A percentile compares a stretch with the other conserved stretches of the same genome.
Evolutionary conservation across 2,113 vertebrate genomes (phyloP).

Genomic region (Fulica atra): DNA sequence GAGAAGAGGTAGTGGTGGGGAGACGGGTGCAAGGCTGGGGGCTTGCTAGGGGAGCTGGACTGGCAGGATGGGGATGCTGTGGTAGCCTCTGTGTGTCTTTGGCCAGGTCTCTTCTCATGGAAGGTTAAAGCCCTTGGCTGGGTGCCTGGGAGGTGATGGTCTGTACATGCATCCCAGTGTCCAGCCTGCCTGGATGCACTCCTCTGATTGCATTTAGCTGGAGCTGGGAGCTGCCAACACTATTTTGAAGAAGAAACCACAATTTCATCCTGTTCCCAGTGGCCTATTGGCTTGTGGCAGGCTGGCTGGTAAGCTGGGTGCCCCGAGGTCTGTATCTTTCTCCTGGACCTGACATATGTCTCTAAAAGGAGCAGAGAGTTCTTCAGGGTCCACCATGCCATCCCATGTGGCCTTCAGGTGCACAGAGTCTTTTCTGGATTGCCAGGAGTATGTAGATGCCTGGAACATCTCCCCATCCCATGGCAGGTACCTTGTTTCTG

Average conservation of each 20-base stretch:
- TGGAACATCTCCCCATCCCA: not conserved
- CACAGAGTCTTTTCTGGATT: not conserved
- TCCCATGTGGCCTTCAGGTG: not conserved
- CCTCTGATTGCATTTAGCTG: not conserved
- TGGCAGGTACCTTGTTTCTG: not conserved
- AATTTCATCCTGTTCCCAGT: not conserved
- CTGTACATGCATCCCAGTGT: not conserved
- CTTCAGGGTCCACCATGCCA: not conserved
- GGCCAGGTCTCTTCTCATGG: not conserved
- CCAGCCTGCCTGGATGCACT: not conserved
- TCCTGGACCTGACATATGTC: not conserved
- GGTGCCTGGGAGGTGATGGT: not conserved
- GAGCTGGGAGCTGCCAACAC: not conserved
- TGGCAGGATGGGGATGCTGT: not conserved
- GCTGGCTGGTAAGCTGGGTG: not conserved
- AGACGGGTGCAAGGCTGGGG: not conserved
- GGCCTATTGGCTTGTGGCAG: not conserved
- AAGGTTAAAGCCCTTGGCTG: not conserved
- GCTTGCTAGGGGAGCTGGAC: not conserved
- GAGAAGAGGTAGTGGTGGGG: not conserved
- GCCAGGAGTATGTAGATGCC: accelerated
- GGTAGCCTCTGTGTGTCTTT: not conserved
- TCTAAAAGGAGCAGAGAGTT: not conserved
- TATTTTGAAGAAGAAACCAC: accelerated
- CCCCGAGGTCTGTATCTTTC: not conserved